These are phyloP conservation scores for Oxyura jamaicensis DNA, from an alignment of 2,113 vertebrate genomes.

Conservation along the genomic window DNA sequence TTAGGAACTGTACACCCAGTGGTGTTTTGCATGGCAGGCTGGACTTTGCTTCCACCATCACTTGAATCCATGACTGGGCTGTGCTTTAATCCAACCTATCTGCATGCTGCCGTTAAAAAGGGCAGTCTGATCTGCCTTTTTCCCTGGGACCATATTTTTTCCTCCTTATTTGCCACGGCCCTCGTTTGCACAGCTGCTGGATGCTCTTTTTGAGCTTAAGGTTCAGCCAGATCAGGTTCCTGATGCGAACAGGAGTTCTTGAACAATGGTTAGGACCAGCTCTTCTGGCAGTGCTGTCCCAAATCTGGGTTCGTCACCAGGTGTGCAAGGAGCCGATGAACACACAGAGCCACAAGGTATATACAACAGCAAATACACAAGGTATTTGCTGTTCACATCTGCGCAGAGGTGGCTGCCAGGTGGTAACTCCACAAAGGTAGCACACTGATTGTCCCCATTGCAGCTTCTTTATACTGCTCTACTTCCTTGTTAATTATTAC, in stretches of 20 bases:
- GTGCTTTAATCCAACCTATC: rapidly evolving
- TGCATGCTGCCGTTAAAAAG: rapidly evolving
- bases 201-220: background rate
- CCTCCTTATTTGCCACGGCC: background rate
- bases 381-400: too few relatives aligned
- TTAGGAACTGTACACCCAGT: background rate
- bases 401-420: too few relatives aligned
- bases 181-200: slow-evolving; percentile 31
- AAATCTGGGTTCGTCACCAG: too few relatives aligned
- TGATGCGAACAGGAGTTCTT: background rate
- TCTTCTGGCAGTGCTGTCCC: background rate
- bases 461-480: too few relatives aligned
- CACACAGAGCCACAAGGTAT: too few relatives aligned
- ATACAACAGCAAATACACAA: too few relatives aligned
- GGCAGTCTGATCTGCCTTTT: background rate
- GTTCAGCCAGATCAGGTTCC: background rate
- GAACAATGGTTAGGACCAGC: background rate
- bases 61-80: background rate
- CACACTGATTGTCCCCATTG: too few relatives aligned
- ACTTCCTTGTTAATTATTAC: too few relatives aligned
- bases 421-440: too few relatives aligned
- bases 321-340: too few relatives aligned
- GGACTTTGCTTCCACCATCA: background rate
- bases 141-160: background rate
- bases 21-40: rapidly evolving